These are phyloP conservation scores for Taphrorychus bicolor DNA, from an alignment of 2,888 invertebrate genomes.

Conservation along the genomic window DNA sequence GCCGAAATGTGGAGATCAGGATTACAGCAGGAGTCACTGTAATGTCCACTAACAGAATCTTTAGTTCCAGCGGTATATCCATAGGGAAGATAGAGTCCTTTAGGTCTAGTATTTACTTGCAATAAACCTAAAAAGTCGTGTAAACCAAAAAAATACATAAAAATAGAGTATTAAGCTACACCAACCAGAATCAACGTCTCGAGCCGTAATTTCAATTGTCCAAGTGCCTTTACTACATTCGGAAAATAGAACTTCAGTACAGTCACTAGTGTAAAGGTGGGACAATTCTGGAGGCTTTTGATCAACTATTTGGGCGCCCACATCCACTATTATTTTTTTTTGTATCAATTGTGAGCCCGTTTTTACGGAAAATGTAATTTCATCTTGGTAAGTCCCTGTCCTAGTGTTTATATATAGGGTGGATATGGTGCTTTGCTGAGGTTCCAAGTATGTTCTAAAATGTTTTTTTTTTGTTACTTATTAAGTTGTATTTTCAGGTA, in stretches of 20 bases:
- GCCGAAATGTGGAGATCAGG: conserved; percentile 72
- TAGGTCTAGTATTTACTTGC: conserved; percentile 65
- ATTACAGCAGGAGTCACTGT: conserved; percentile 76
- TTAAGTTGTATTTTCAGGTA: neutral
- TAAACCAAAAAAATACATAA: too few species aligned
- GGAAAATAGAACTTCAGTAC: conserved; percentile 56
- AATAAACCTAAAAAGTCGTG: conserved; percentile 67
- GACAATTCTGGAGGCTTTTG: conserved; percentile 49
- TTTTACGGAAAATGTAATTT: conserved; percentile 68
- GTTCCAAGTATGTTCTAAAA: conserved; percentile 49
- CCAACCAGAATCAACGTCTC: conserved; percentile 72
- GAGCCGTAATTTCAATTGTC: conserved; percentile 72
- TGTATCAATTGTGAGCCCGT: conserved; percentile 56
- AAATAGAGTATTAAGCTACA: too few species aligned
- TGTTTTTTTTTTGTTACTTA: neutral
- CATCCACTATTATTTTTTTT: conserved; percentile 59
- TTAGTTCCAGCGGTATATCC: conserved; percentile 73
- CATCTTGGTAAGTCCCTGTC: conserved; percentile 62
- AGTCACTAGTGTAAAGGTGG: conserved; percentile 60
- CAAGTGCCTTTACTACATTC: conserved; percentile 72
- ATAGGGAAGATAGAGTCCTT: conserved; percentile 68
- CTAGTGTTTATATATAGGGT: conserved; percentile 57
- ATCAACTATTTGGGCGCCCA: conserved; percentile 51
- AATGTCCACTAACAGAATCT: conserved; percentile 70
- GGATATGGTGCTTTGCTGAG: conserved; percentile 65